Percentiles rank a stretch among this genome's conserved stretches.
These are phyloP conservation scores for Dasypogon diadema DNA, from an alignment of 2,888 invertebrate genomes.

Conservation along the genomic window DNA sequence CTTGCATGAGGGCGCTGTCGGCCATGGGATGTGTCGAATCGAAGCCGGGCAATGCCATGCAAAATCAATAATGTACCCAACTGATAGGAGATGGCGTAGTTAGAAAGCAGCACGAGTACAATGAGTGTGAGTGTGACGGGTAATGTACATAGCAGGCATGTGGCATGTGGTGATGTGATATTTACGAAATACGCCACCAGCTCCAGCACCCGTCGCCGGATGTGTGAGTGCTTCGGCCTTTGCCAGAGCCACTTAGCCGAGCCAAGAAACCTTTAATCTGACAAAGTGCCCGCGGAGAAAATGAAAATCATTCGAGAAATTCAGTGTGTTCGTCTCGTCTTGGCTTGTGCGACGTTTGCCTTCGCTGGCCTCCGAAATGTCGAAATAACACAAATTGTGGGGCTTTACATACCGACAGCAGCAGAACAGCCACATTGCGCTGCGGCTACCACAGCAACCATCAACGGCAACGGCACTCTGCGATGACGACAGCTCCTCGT, in stretches of 20 bases:
- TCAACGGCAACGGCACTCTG: not conserved
- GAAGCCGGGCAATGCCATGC: not conserved
- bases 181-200: constrained; percentile 40
- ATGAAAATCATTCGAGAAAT: constrained; percentile 7
- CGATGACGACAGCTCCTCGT: constrained; percentile 2
- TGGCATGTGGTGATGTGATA: constrained; percentile 8
- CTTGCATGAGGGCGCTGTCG: constrained; percentile 29
- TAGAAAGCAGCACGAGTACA: not conserved
- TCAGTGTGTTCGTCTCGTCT: no score
- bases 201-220: not conserved
- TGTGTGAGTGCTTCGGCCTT: constrained; percentile 2
- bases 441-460: constrained; percentile 23
- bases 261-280: not conserved
- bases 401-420: constrained; percentile 38
- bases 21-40: not conserved
- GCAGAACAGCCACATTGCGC: constrained; percentile 13
- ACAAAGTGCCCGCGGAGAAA: not conserved
- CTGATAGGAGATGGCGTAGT: constrained; percentile 45
- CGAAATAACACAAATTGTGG: constrained; percentile 30
- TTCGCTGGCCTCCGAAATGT: constrained; percentile 39
- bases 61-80: constrained; percentile 49
- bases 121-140: constrained; percentile 10
- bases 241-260: not conserved
- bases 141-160: not conserved
- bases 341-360: not conserved